These are phyloP conservation scores for Drosophila prosaltans DNA, from an alignment of 1,140 invertebrate species.

Conservation along the genomic window DNA sequence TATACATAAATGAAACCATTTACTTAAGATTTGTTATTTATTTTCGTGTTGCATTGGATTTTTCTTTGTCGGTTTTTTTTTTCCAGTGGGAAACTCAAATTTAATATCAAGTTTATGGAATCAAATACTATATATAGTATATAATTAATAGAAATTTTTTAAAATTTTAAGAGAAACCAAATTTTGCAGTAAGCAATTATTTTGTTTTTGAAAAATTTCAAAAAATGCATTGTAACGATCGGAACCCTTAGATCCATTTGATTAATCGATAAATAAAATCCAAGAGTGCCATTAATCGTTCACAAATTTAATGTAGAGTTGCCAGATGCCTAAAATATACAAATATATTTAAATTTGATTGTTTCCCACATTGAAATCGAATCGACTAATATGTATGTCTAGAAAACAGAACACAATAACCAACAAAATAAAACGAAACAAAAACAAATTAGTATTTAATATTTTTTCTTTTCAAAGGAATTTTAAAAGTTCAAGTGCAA, in stretches of 20 bases:
- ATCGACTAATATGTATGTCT: background rate
- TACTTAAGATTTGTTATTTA: slow-evolving; percentile 17
- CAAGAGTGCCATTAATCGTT: no score
- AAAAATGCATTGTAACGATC: no score
- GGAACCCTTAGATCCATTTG: no score
- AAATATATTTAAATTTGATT: background rate
- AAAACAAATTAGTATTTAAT: background rate
- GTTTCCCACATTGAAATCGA: slow-evolving; percentile 6
- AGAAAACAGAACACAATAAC: no score
- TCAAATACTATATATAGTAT: background rate
- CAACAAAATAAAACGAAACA: background rate
- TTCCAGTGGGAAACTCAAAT: slow-evolving; percentile 20
- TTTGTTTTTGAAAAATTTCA: no score
- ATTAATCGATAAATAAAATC: no score
- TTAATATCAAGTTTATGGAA: slow-evolving; percentile 33
- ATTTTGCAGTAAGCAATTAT: no score
- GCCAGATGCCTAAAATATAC: background rate
- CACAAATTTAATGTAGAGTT: background rate
- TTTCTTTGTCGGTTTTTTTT: slow-evolving; percentile 24
- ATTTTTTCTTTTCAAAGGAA: no score
- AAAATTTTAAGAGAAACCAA: no score
- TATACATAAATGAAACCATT: slow-evolving; percentile 54
- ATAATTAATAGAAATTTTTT: no score
- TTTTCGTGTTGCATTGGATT: background rate
- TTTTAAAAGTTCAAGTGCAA: background rate